A percentile compares a stretch with the other conserved stretches of the same genome.
These are phyloP conservation scores for Sebastes steindachneri DNA, from an alignment of 2,797 vertebrate genomes.

Conservation along the genomic window DNA sequence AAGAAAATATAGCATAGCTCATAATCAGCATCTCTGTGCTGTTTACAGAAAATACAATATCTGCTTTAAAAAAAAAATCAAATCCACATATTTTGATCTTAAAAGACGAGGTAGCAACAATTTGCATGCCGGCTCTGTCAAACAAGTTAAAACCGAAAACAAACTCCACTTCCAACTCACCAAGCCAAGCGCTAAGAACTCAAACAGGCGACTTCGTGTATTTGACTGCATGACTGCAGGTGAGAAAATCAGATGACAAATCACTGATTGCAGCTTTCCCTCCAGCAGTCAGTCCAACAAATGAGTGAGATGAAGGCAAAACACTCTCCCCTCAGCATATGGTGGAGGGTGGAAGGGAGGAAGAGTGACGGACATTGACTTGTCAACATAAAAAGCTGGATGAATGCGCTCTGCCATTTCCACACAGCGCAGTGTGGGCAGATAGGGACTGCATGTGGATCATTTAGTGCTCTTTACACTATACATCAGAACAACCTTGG, in stretches of 20 bases:
- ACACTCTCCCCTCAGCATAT: constrained; percentile 21
- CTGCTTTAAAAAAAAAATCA: background rate
- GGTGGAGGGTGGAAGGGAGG: constrained; percentile 10
- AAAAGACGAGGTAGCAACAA: background rate
- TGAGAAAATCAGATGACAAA: constrained; percentile 31
- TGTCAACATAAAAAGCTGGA: constrained; percentile 44
- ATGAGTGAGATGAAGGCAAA: constrained; percentile 34
- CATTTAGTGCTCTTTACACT: constrained; percentile 55
- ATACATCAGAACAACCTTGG: constrained; percentile 69
- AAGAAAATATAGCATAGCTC: background rate
- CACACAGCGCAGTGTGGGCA: constrained; percentile 46
- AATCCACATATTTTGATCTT: background rate
- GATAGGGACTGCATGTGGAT: constrained; percentile 32
- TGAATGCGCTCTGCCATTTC: constrained; percentile 54
- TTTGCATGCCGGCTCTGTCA: background rate
- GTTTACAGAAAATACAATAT: background rate
- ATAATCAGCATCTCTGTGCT: background rate
- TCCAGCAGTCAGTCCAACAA: constrained; percentile 38
- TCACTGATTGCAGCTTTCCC: constrained; percentile 31
- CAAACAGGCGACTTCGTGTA: constrained; percentile 82
- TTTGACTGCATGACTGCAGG: constrained; percentile 74
- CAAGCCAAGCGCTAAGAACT: constrained; percentile 82
- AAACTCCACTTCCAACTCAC: constrained; percentile 70
- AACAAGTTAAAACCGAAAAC: constrained; percentile 18
- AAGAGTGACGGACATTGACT: constrained; percentile 35